Evolutionary conservation across 2,113 vertebrate genomes (phyloP).

Genomic region (Vimba vimba): DNA sequence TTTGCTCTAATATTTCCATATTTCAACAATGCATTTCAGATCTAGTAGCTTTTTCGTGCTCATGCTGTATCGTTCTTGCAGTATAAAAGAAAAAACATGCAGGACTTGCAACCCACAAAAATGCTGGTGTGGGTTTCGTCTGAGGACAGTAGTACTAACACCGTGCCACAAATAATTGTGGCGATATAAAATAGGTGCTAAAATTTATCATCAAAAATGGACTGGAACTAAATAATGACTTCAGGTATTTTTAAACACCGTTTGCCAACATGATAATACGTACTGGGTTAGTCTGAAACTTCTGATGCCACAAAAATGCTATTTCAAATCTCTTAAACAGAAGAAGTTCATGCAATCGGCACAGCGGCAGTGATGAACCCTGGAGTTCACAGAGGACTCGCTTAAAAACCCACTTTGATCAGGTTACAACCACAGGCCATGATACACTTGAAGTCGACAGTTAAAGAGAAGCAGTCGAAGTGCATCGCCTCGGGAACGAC

Average conservation of each 20-base stretch:
- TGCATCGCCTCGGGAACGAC: background rate
- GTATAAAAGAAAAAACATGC: conserved; percentile 46
- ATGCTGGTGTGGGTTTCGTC: conserved; percentile 54
- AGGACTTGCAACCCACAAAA: conserved; percentile 53
- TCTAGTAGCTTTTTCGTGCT: conserved; percentile 39
- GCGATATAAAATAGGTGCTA: conserved; percentile 51
- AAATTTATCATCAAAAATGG: conserved; percentile 1
- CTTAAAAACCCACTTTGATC: conserved; percentile 38
- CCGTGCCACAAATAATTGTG: conserved; percentile 54
- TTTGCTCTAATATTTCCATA: conserved; percentile 18
- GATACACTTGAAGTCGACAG: conserved; percentile 33
- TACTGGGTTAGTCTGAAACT: background rate
- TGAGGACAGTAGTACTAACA: conserved; percentile 51
- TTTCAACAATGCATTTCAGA: conserved; percentile 12
- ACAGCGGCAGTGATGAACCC: background rate
- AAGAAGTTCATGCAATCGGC: conserved; percentile 4
- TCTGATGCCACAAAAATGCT: conserved; percentile 47
- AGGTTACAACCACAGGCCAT: conserved; percentile 46
- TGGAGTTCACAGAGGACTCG: conserved; percentile 30
- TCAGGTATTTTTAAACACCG: background rate
- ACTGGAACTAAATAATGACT: background rate
- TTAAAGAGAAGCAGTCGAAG: conserved; percentile 9
- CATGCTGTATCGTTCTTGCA: conserved; percentile 20
- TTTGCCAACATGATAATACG: background rate
- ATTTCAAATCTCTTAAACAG: conserved; percentile 33